Base-by-base conservation (phyloP, 1,140 invertebrate genomes). In the Neomicropteryx cornuta region DNA sequence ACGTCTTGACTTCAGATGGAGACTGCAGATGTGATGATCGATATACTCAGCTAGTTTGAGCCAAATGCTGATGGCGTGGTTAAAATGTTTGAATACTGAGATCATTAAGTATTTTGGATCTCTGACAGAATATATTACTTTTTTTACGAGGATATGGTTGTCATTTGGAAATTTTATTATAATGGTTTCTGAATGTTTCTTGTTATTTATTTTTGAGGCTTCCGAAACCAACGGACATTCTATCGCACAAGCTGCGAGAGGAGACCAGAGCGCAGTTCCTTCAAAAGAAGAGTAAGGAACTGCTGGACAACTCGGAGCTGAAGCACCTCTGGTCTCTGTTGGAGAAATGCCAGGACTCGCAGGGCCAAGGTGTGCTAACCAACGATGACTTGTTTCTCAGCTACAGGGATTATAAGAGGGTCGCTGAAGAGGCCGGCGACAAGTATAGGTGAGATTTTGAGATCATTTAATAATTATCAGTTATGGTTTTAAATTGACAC, bases 251-350 rank as follows among this genome's bases (percentile, higher is more conserved):
- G 56, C 56, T 92, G n/a, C 66, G 86, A 30, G 87, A 90, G 59
- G 87, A 93, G 62, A 87, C 87, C 0, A 68, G 88, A 51, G 83
- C 87, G 8, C 70, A 86, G 31, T 87, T 93, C 56, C 56, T 95
- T 17, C 83, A 93, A 62, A 76, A 84, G 51, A 78, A 82, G 56
- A 89, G 83, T 41, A 73, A 79, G 46, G 79, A 89, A 52, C 63
- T 94, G 5, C 57, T 94, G 16, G 83, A 91, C 58, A 88, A 89
- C 58, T 79, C 83, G 50, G 91, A 95, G 62, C 56, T 95, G 21
- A 87, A 88, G 61, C 73, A 81, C 28, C 56, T 95, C 2, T 94
- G 88, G 86, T 71, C 76, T 27, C 60, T 89, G 17, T 59, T 95
- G 37, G 83, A 92, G 52, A 78, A 84, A 43, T 76, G 89, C 43